These are phyloP conservation scores for Megaustenia siamemsis DNA, from an alignment of 2,888 invertebrate species.

Conservation along the genomic window DNA sequence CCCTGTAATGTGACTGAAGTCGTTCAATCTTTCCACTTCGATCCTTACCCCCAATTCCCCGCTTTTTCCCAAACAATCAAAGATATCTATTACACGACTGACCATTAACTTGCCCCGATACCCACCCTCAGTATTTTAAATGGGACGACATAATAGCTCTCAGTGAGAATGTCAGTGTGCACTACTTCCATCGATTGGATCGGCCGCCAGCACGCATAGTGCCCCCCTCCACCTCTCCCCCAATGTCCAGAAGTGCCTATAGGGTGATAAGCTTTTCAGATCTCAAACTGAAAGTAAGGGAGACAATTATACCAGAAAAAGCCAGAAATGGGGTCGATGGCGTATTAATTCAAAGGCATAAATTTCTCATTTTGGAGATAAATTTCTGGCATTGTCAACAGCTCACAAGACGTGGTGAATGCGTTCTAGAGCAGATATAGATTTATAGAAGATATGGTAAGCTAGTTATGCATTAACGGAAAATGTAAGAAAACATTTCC, in stretches of 20 bases:
- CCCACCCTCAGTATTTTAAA: slow-evolving; percentile 17
- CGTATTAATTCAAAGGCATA: too few relatives aligned
- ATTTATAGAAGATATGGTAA: too few relatives aligned
- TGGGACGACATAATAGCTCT: slow-evolving; percentile 3
- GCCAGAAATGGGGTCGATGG: too few relatives aligned
- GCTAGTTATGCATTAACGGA: too few relatives aligned
- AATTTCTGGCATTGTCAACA: too few relatives aligned
- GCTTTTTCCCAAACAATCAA: not conserved
- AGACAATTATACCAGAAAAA: too few relatives aligned
- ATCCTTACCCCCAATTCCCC: not conserved
- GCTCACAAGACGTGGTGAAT: too few relatives aligned
- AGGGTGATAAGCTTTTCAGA: not conserved
- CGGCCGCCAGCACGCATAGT: not conserved
- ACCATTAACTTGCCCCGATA: slow-evolving; percentile 25
- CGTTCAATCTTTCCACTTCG: not conserved
- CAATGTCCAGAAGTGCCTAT: slow-evolving; percentile 6
- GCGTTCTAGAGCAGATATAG: too few relatives aligned
- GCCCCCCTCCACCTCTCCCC: not conserved
- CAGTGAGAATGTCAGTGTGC: slow-evolving; percentile 31
- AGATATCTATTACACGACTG: slow-evolving; percentile 41
- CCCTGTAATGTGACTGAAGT: not conserved
- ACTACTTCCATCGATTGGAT: slow-evolving; percentile 45
- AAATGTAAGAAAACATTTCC: too few relatives aligned
- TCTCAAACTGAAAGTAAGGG: not conserved
- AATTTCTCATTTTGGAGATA: too few relatives aligned